Conservation (phyloP, 2,797 vertebrate species). For the Anas bahamensis region DNA sequence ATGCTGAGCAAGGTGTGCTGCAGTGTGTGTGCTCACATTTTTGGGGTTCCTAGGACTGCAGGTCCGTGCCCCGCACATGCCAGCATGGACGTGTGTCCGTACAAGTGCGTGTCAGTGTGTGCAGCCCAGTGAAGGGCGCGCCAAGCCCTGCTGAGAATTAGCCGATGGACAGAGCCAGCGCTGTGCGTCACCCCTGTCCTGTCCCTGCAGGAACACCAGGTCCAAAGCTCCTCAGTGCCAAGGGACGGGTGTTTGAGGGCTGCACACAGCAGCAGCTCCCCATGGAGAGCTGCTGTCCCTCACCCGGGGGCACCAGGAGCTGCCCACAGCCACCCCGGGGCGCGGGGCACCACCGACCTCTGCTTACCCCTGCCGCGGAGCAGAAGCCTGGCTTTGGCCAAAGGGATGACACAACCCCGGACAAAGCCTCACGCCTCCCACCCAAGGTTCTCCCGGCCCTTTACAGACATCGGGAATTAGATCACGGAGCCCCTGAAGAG, state of each 20-base stretch:
- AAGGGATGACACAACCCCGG: not conserved
- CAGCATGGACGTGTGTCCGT: fast-evolving
- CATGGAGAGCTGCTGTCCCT: not conserved
- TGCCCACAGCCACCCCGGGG: not conserved
- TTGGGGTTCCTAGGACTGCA: not conserved
- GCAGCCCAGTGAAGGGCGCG: fast-evolving
- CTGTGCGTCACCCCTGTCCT: not conserved
- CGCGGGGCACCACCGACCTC: fast-evolving
- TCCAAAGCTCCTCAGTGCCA: not conserved
- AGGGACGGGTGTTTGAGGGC: not conserved
- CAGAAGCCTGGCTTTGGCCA: not conserved
- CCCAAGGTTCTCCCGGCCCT: not conserved
- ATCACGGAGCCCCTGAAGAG: not conserved
- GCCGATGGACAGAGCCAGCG: not conserved
- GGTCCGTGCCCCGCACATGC: not conserved
- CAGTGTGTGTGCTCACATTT: fast-evolving
- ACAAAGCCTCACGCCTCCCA: not conserved
- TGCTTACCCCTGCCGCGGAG: not conserved
- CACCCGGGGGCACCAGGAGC: not conserved
- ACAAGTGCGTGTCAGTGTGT: fast-evolving
- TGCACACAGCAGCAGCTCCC: not conserved
- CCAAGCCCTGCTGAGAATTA: not conserved
- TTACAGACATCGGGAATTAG: not conserved
- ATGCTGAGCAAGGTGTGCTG: fast-evolving
- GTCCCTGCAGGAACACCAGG: not conserved